Base-by-base conservation (phyloP, 2,888 invertebrate genomes). In the Polymixis flavicincta region DNA sequence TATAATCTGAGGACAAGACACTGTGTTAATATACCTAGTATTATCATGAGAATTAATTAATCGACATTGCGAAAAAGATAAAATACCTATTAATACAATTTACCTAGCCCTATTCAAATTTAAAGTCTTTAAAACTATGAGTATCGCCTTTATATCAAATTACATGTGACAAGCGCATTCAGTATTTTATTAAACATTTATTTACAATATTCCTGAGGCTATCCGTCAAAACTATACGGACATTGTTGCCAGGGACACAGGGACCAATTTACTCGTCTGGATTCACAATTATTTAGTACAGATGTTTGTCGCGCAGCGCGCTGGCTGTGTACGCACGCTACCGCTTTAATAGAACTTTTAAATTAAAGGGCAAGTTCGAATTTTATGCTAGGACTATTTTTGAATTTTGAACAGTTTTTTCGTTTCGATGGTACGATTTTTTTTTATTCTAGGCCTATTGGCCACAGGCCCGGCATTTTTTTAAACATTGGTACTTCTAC, bases 221-320 rank as follows among this genome's bases (percentile, higher is more conserved):
- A n/a, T 66, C 48, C 60, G 70, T 72, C 64, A 63, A 76, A 76
- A 83, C 74, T 70, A 61, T 32, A 50, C 13, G 60, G 60, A 71
- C 45, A 48, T 66, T 65, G 71, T 69, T 52, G 57, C 60, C 72
- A 73, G 68, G 76, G 25, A 76, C 60, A 63, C 32, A 64, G 74
- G 67, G 66, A 74, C 68, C 85, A 89, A 88, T 90, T 89, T 87
- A 86, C 77, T 79, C 66, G 89, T 90, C 90, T 90, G 89, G 82
- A 77, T 78, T 85, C 75, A 86, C 78, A 86, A 88, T 90, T 90
- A 88, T 87, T 87, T 83, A 83, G 78, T 79, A 79, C 89, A 85
- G 76, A 85, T 81, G 85, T 77, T 67, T 64, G 71, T 70, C 52
- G 48, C 52, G 52, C 52, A 32, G 63, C 55, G 32, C 52, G 25